Evolutionary conservation across 2,797 vertebrate species (phyloP), one percentile per base, ranked within the genome.

Genomic region (Botia almorhae): DNA sequence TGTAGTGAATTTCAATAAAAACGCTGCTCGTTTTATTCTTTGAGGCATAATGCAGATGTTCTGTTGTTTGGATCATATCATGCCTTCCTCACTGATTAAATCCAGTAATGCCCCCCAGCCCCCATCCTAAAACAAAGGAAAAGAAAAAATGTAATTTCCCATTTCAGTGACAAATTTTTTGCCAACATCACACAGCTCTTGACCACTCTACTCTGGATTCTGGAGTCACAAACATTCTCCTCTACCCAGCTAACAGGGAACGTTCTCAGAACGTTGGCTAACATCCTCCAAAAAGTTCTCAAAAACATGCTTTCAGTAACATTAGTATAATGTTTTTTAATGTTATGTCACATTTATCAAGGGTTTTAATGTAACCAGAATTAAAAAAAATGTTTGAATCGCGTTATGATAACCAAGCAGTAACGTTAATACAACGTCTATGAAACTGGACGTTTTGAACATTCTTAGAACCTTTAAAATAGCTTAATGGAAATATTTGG

Each of bases 81-180:
- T 19, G 43, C 64, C 36, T 11, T 39, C n/a, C 46, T 53, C 29
- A 16, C 29, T 50, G 55, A 64, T 0, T 7, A 48, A 69, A 78
- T 69, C 21, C 36, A 60, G 39, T 69, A 12, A 61, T 78, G 11
- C 39, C 61, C 26, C 16, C 16, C 4, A 26, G 23, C 60, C 60
- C 16, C 23, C 51, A 70, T 61, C n/a, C 56, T 46, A 79, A 79
- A 69, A 74, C 16, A 29, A 61, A 46, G 17, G 16, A 55, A 67
- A 26, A 16, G 7, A 33, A 14, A 16, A 58, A 23, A 58, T 11
- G 2, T 26, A 26, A 26, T 26, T 26, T 89, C 83, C 87, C 86
- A 78, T 90, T 87, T 89, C 89, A 92, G 89, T 91, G 87, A 91
- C 89, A 93, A 86, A 89, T 92, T 90, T 90, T 92, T 81, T 86